phyloP scores from a whole-genome alignment of 2,888 invertebrate genomes.

The Cephus pygmeus region DNA sequence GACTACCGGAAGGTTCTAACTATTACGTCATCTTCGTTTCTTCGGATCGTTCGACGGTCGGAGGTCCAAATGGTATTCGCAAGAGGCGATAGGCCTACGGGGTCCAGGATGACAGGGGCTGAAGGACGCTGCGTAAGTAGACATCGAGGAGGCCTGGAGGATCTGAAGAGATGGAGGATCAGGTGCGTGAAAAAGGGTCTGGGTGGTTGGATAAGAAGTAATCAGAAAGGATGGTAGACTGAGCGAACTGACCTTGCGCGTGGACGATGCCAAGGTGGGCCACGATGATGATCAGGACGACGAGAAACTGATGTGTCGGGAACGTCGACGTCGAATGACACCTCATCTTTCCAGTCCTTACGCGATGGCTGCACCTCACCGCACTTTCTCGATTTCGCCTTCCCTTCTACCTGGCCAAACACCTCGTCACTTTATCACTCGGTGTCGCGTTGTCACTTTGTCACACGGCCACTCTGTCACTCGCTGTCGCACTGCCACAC shows the following conservation, averaged over 20 bases:
- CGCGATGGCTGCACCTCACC: not conserved
- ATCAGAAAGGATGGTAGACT: slow-evolving; percentile 12
- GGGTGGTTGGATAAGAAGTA: not conserved
- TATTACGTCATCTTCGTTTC: too few species aligned
- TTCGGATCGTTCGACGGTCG: too few species aligned
- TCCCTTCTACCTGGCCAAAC: not conserved
- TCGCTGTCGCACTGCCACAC: not conserved
- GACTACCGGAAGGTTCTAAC: too few species aligned
- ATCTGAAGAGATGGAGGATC: too few species aligned
- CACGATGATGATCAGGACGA: slow-evolving; percentile 21
- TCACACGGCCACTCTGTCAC: slow-evolving; percentile 5
- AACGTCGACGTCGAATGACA: slow-evolving; percentile 50
- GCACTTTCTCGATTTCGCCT: slow-evolving; percentile 1
- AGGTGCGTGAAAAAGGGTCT: not conserved
- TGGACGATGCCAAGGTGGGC: slow-evolving; percentile 49
- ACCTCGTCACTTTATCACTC: not conserved
- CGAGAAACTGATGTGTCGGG: slow-evolving; percentile 8
- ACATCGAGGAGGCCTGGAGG: too few species aligned
- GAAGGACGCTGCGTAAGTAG: too few species aligned
- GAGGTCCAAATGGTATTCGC: too few species aligned
- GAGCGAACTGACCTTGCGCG: slow-evolving; percentile 58
- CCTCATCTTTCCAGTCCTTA: slow-evolving; percentile 43
- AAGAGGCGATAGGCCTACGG: too few species aligned
- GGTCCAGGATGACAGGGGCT: too few species aligned
- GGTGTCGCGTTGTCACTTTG: not conserved